Evolutionary conservation across 2,888 invertebrate species (phyloP), one percentile per base, ranked within the genome.

Genomic region (Pinctada fucata): DNA sequence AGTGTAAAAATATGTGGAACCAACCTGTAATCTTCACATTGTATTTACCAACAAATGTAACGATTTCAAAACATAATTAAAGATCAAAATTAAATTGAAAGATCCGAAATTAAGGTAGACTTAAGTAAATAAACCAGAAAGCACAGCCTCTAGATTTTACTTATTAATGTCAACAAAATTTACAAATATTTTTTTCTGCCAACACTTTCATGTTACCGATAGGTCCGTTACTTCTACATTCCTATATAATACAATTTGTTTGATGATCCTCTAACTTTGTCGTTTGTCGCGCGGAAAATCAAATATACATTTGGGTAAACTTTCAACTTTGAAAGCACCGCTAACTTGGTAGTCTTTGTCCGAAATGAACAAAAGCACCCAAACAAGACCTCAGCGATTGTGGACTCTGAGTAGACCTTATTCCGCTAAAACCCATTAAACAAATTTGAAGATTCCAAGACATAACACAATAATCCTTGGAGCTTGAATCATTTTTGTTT

Each of bases 241-340:
- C 58, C 58, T 58, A 10, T 58, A 58, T 10, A 58, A 10, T 58
- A 6, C 13, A 6, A 6, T 10, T 13, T 58, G 58, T 58, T 58
- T 58, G 58, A 31, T 13, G 58, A 58, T 58, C 13, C 58, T 13
- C 13, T 10, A 58, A 6, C 58, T 58, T 13, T 58, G 6, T 58
- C 58, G 13, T 58, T 58, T 58, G 6, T 58, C 58, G 13, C 13
- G 58, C 6, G 8, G 58, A 58, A 58, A 58, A 13, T 58, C 58
- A 58, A 58, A 31, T 58, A 10, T 58, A 58, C 58, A 58, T 10
- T 58, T 13, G 8, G 13, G 58, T 58, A 58, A 13, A 58, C 6
- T 58, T 58, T 58, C 58, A 13, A 58, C 58, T 58, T 58, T 58
- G 58, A 58, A 58, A 58, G 58, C 58, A 13, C 58, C 58, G 58